A percentile compares a stretch with the other conserved stretches of the same genome.
Conservation (phyloP, 2,888 invertebrate species). For the Limenitis camilla region DNA sequence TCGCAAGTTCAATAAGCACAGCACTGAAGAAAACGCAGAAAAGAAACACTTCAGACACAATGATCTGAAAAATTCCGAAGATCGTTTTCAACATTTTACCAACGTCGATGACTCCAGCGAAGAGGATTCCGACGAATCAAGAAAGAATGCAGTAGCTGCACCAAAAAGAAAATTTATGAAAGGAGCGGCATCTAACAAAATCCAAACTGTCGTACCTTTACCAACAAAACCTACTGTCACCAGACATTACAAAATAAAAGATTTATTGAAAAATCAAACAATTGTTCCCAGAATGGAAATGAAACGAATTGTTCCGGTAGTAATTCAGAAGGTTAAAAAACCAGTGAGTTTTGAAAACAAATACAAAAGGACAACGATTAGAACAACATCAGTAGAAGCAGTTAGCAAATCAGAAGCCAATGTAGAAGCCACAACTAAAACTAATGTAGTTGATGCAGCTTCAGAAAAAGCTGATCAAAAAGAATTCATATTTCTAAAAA, state of each 20-base stretch:
- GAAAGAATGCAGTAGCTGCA: not conserved
- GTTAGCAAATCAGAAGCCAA: not conserved
- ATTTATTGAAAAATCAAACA: not conserved
- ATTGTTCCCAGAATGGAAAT: not conserved
- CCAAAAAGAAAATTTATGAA: not conserved
- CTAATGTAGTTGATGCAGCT: not conserved
- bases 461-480: not conserved
- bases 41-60: not conserved
- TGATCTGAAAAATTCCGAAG: not conserved
- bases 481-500: conserved; percentile 1
- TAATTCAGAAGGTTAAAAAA: not conserved
- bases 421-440: not conserved
- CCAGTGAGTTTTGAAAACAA: not conserved
- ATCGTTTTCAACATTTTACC: not conserved
- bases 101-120: not conserved
- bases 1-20: not conserved
- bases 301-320: not conserved
- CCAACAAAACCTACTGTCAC: not conserved
- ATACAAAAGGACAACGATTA: not conserved
- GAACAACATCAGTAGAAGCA: not conserved
- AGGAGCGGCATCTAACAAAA: conserved; percentile 1
- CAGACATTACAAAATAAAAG: not conserved
- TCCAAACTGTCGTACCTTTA: not conserved
- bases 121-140: not conserved
- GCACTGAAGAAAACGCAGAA: not conserved